Conservation (phyloP, 2,888 invertebrate species). For the Drosophila pseudotakahashii region DNA sequence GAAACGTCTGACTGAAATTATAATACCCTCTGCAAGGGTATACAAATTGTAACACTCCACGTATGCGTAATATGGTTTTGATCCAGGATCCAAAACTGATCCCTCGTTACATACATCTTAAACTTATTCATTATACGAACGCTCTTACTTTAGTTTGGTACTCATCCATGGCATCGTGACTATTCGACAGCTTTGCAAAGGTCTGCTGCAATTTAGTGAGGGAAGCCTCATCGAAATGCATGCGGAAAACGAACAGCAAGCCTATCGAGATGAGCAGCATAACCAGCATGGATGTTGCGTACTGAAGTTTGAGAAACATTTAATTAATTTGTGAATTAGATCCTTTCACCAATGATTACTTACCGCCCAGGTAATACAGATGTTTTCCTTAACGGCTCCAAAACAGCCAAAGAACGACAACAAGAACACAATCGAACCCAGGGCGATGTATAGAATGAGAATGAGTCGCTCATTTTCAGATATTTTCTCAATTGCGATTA, state of each 20-base stretch:
- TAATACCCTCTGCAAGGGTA: too few species aligned
- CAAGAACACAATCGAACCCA: conserved; percentile 89
- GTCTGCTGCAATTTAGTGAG: conserved; percentile 83
- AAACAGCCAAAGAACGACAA: conserved; percentile 96
- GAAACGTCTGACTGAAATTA: too few species aligned
- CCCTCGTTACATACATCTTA: too few species aligned
- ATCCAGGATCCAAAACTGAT: too few species aligned
- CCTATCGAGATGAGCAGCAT: conserved; percentile 87
- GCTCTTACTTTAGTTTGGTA: conserved; percentile 66
- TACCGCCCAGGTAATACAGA: conserved; percentile 93
- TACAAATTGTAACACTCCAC: too few species aligned
- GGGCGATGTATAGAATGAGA: conserved; percentile 85
- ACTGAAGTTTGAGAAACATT: conserved; percentile 85
- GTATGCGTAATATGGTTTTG: too few species aligned
- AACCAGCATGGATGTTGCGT: conserved; percentile 88
- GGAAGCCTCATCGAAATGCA: conserved; percentile 43
- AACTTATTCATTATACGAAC: too few species aligned
- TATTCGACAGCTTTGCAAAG: conserved; percentile 77
- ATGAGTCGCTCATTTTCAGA: conserved; percentile 43
- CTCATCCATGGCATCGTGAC: conserved; percentile 62
- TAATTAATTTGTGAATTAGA: background rate
- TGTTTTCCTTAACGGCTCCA: conserved; percentile 93
- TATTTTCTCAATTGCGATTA: conserved; percentile 59
- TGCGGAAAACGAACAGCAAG: conserved; percentile 84
- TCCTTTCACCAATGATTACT: conserved; percentile 71